These are phyloP conservation scores for Enteromius afrohamiltoni DNA, from an alignment of 2,797 vertebrate genomes.

Conservation along the genomic window DNA sequence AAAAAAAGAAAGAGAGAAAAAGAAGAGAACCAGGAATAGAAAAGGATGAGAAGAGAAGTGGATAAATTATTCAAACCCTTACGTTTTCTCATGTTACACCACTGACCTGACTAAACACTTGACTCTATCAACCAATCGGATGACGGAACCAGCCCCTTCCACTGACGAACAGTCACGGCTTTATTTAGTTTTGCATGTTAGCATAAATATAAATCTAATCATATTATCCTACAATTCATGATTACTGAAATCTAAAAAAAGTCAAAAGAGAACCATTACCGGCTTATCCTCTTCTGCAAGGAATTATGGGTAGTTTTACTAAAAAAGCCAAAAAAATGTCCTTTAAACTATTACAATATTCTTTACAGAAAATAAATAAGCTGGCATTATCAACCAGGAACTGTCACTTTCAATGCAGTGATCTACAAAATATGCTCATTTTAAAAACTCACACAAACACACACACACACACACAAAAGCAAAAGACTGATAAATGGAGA, in stretches of 20 bases:
- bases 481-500: constrained; percentile 5
- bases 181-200: neutral
- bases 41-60: neutral
- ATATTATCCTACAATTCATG: neutral
- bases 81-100: neutral
- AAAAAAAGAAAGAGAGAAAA: neutral
- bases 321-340: neutral
- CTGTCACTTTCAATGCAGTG: neutral
- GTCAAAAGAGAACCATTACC: neutral
- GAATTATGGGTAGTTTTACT: too few relatives aligned
- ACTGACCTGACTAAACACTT: constrained; percentile 24
- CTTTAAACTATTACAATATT: neutral
- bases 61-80: constrained; percentile 6
- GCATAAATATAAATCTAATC: neutral
- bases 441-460: neutral
- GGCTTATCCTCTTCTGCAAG: neutral
- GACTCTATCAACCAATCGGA: neutral
- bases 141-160: neutral
- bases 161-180: neutral
- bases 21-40: neutral
- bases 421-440: neutral
- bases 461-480: too few relatives aligned
- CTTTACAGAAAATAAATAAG: neutral
- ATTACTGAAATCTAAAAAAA: neutral
- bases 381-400: neutral